These are phyloP conservation scores for Ara ararauna DNA, from an alignment of 2,797 vertebrate genomes.

Conservation along the genomic window DNA sequence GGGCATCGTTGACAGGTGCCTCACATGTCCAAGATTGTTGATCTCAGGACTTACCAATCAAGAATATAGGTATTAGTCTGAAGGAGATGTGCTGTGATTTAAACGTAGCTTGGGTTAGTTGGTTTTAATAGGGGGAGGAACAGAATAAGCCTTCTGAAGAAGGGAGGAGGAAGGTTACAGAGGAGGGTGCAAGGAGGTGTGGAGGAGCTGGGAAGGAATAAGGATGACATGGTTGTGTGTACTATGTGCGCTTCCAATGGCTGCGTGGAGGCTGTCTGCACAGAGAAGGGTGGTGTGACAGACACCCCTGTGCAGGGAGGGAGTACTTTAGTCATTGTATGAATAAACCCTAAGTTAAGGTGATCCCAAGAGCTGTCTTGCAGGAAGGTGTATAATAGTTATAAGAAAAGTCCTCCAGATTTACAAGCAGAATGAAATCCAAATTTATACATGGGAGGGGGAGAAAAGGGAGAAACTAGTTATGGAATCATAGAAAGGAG, in stretches of 20 bases:
- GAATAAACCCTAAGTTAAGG: not conserved
- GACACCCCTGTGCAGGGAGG: not conserved
- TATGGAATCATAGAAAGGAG: constrained; percentile 35
- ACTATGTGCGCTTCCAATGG: not conserved
- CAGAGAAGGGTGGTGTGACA: not conserved
- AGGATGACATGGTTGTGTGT: accelerated
- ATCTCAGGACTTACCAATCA: not conserved
- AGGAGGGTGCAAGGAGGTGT: not conserved
- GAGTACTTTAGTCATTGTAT: not conserved
- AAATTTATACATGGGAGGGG: not conserved
- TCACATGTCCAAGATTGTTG: not conserved
- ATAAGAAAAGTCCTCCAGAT: constrained; percentile 17
- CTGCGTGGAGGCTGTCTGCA: not conserved
- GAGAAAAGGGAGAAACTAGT: not conserved
- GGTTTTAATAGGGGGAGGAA: not conserved
- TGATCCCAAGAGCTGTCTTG: not conserved
- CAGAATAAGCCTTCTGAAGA: not conserved
- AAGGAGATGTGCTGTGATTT: not conserved
- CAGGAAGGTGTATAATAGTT: not conserved
- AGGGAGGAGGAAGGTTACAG: not conserved
- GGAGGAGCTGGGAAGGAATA: not conserved
- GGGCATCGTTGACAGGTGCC: not conserved
- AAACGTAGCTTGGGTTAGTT: not conserved
- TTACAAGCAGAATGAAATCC: constrained; percentile 17
- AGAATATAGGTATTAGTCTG: not conserved